Percentiles rank a stretch among this genome's conserved stretches.
Conservation (phyloP, 2,113 vertebrate species). For the Misgurnus mizolepis region DNA sequence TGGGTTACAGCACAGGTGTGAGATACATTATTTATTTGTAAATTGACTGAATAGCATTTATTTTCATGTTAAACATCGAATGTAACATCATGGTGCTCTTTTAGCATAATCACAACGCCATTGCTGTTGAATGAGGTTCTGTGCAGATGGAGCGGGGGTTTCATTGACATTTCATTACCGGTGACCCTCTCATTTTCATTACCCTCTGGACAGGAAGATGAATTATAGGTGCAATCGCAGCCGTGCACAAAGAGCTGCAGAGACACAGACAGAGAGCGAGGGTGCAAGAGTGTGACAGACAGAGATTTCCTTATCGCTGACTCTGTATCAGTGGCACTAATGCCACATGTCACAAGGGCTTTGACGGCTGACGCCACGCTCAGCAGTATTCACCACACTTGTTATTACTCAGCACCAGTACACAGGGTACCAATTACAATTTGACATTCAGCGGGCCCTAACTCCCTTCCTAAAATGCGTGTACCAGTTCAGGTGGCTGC, state of each 20-base stretch:
- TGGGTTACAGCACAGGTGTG: too few species aligned
- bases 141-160: slow-evolving; percentile 19
- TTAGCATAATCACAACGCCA: not conserved
- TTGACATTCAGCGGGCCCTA: too few species aligned
- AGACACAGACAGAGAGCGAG: slow-evolving; percentile 4
- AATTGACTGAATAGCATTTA: too few species aligned
- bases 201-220: slow-evolving; percentile 34
- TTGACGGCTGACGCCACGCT: not conserved
- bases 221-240: slow-evolving; percentile 19
- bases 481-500: too few species aligned
- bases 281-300: slow-evolving; percentile 13
- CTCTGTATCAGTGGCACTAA: slow-evolving; percentile 3
- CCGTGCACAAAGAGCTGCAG: not conserved
- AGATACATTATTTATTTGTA: too few species aligned
- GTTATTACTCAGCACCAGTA: not conserved
- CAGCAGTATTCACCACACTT: not conserved
- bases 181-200: slow-evolving; percentile 32
- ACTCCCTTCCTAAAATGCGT: too few species aligned
- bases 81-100: not conserved
- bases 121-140: slow-evolving; percentile 9
- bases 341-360: not conserved
- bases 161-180: slow-evolving; percentile 30
- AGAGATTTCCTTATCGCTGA: not conserved
- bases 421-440: not conserved
- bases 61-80: not conserved